These are phyloP conservation scores for Eumeta japonica DNA, from an alignment of 1,140 invertebrate species.

Conservation along the genomic window DNA sequence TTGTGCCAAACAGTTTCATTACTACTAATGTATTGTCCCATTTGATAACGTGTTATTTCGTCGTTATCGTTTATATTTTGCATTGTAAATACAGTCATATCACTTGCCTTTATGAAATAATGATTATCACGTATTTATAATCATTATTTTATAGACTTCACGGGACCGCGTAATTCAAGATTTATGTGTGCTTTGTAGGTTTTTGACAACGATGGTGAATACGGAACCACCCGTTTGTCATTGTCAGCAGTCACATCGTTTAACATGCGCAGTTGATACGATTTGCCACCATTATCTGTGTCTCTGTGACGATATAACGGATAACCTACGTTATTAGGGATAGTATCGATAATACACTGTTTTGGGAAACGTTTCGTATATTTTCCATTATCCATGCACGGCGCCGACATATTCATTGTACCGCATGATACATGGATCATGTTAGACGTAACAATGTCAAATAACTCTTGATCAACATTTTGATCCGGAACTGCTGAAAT, in stretches of 20 bases:
- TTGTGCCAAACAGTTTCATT: constrained; percentile 49
- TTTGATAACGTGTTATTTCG: constrained; percentile 25
- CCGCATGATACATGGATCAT: constrained; percentile 21
- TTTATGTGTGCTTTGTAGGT: constrained; percentile 56
- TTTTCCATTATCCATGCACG: no score
- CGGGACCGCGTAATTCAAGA: constrained; percentile 53
- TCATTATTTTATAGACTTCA: constrained; percentile 59
- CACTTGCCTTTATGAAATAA: no score
- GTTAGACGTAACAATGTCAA: constrained; percentile 26
- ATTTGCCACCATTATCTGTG: constrained; percentile 30
- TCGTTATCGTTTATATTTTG: constrained; percentile 22
- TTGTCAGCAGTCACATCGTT: constrained; percentile 36
- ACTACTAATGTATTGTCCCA: constrained; percentile 39
- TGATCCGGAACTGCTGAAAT: constrained; percentile 48
- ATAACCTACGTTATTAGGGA: constrained; percentile 42
- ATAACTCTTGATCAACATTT: constrained; percentile 26
- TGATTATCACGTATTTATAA: no score
- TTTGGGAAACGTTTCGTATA: constrained; percentile 11
- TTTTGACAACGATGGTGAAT: constrained; percentile 51
- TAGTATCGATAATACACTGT: constrained; percentile 34
- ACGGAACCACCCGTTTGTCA: constrained; percentile 59
- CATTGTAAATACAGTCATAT: constrained; percentile 31
- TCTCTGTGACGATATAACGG: no score
- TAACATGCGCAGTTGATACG: constrained; percentile 22
- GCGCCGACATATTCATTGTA: constrained; percentile 13